Conservation (phyloP, 2,797 vertebrate genomes). For the Threskiornis aethiopicus region DNA sequence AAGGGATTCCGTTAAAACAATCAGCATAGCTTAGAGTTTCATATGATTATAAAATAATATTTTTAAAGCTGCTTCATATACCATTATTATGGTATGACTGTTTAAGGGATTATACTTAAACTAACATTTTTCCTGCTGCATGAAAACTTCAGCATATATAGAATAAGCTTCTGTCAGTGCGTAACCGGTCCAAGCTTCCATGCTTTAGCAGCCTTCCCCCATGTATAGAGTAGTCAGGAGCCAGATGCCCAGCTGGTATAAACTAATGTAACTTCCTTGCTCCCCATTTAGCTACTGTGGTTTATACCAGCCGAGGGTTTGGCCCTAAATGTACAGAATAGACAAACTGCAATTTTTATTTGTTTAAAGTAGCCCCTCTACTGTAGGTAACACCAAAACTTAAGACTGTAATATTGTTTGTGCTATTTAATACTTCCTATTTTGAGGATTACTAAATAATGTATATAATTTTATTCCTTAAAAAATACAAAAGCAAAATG, state of each 20-base stretch:
- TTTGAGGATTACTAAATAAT: constrained; percentile 70
- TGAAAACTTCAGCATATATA: constrained; percentile 3
- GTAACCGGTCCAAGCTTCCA: neutral
- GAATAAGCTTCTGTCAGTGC: constrained; percentile 26
- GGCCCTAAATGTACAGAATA: constrained; percentile 38
- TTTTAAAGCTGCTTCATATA: constrained; percentile 58
- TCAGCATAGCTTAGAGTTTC: constrained; percentile 39
- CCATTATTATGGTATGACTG: constrained; percentile 56
- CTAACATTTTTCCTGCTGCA: constrained; percentile 56
- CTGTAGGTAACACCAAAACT: constrained; percentile 70
- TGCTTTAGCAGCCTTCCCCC: neutral
- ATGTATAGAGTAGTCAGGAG: constrained; percentile 13
- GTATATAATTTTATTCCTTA: constrained; percentile 76
- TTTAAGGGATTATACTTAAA: constrained; percentile 69
- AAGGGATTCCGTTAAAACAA: constrained; percentile 41
- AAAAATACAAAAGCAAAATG: constrained; percentile 54
- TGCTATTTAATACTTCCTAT: constrained; percentile 76
- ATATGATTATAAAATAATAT: constrained; percentile 51
- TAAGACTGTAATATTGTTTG: constrained; percentile 71
- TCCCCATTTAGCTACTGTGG: neutral
- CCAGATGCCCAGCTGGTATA: neutral
- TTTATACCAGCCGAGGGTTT: constrained; percentile 11
- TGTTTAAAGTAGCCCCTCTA: constrained; percentile 14
- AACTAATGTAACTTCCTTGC: neutral
- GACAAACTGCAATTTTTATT: constrained; percentile 13